Evolutionary conservation across 2,888 invertebrate genomes (phyloP).

Genomic region (Troides helena): DNA sequence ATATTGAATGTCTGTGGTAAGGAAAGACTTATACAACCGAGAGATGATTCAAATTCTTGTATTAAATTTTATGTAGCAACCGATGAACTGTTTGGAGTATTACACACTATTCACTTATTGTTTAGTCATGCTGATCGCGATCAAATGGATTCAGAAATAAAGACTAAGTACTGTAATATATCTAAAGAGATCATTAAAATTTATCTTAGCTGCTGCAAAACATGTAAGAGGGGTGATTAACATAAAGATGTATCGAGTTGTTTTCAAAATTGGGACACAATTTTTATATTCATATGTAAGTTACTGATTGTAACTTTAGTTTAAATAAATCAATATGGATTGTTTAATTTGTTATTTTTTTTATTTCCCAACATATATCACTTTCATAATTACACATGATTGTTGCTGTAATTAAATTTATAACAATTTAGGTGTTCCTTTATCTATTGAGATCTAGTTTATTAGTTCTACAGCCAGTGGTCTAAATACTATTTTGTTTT

Average conservation of each 20-base stretch:
- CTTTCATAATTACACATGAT: no score
- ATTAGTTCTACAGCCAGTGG: no score
- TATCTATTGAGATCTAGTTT: no score
- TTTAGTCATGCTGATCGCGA: conserved; percentile 56
- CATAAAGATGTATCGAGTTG: not conserved
- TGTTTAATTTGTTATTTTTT: not conserved
- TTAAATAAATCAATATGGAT: not conserved
- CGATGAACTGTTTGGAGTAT: conserved; percentile 58
- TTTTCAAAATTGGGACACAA: not conserved
- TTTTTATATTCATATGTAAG: not conserved
- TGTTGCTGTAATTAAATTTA: no score
- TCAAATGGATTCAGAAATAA: conserved; percentile 54
- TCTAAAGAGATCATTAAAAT: conserved; percentile 65
- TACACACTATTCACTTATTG: conserved; percentile 65
- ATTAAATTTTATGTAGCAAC: conserved; percentile 59
- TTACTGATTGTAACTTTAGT: not conserved
- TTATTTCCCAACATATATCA: not conserved
- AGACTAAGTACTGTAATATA: conserved; percentile 65
- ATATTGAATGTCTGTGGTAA: conserved; percentile 47
- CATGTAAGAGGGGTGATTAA: conserved; percentile 42
- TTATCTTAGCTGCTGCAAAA: conserved; percentile 57
- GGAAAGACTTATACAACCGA: conserved; percentile 55
- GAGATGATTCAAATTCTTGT: conserved; percentile 40
- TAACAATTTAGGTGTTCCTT: no score
- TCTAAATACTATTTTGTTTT: no score